Conservation (phyloP, 1,140 invertebrate genomes). For the Lamellibrachia luymesi region DNA sequence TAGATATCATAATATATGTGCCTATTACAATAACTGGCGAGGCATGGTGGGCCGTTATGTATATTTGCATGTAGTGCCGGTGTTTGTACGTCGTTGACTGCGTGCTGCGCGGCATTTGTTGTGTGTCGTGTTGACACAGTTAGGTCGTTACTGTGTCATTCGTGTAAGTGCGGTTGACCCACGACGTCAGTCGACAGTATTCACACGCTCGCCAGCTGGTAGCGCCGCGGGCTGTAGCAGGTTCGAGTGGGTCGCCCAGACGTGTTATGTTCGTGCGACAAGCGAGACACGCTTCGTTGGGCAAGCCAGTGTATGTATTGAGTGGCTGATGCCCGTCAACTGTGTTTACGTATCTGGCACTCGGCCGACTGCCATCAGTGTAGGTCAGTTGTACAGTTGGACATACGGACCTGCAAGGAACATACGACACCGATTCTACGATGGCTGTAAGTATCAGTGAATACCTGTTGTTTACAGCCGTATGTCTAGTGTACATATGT, state of each 20-base stretch:
- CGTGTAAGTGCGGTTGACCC: not conserved
- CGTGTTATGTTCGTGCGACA: not conserved
- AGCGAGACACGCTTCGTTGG: not conserved
- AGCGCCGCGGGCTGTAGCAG: not conserved
- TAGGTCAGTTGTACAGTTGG: not conserved
- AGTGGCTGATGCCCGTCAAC: not conserved
- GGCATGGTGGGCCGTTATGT: not conserved
- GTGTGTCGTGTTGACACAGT: not conserved
- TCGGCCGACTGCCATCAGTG: not conserved
- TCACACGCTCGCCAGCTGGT: not conserved
- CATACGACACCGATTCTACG: not conserved
- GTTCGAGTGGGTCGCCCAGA: not conserved
- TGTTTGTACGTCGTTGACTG: not conserved
- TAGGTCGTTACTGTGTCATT: not conserved
- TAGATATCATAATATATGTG: not conserved
- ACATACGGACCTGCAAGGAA: not conserved
- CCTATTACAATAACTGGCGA: not conserved
- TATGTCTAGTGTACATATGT: not conserved
- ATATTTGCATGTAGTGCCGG: not conserved
- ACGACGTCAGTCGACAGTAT: not conserved
- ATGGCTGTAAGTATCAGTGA: not conserved
- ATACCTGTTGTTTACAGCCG: not conserved
- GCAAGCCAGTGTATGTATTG: not conserved
- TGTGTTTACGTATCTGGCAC: not conserved
- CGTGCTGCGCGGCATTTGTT: too few species aligned